These are phyloP conservation scores for Lasioglossum oenotherae DNA, from an alignment of 2,888 invertebrate species.

Conservation along the genomic window DNA sequence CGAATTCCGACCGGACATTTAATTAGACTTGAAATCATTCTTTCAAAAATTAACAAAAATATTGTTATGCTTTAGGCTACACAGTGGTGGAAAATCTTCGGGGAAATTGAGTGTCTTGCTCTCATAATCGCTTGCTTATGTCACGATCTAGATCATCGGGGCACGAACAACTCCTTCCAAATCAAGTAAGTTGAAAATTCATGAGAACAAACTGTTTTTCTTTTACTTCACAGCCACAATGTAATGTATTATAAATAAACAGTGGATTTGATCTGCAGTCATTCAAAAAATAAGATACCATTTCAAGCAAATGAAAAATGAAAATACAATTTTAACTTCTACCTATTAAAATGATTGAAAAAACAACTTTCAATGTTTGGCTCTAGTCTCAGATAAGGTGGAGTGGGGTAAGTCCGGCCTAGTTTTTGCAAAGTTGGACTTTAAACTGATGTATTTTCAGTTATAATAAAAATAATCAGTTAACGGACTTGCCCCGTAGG, in stretches of 20 bases:
- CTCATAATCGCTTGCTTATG: slow-evolving; percentile 97
- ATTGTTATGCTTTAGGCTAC: slow-evolving; percentile 88
- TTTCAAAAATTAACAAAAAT: neutral
- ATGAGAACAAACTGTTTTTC: neutral
- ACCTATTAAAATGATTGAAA: neutral
- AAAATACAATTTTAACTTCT: neutral
- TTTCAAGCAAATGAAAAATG: neutral
- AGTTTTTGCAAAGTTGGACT: too few relatives aligned
- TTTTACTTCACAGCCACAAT: neutral
- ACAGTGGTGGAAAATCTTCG: slow-evolving; percentile 97
- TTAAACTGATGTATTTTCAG: too few relatives aligned
- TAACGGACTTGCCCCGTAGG: too few relatives aligned
- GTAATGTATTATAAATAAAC: neutral
- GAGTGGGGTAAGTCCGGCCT: too few relatives aligned
- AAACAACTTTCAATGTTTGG: too few relatives aligned
- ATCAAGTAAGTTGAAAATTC: slow-evolving; percentile 90
- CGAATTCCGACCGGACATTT: slow-evolving; percentile 54
- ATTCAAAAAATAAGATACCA: neutral
- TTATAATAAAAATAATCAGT: too few relatives aligned
- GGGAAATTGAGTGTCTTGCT: slow-evolving; percentile 95
- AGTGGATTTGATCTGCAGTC: neutral
- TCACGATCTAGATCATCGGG: slow-evolving; percentile 97
- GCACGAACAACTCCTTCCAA: slow-evolving; percentile 99
- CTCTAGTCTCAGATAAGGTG: too few relatives aligned
- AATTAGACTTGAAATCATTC: neutral